Evolutionary conservation across 2,888 invertebrate species (phyloP).

Genomic region (Drepana falcataria): DNA sequence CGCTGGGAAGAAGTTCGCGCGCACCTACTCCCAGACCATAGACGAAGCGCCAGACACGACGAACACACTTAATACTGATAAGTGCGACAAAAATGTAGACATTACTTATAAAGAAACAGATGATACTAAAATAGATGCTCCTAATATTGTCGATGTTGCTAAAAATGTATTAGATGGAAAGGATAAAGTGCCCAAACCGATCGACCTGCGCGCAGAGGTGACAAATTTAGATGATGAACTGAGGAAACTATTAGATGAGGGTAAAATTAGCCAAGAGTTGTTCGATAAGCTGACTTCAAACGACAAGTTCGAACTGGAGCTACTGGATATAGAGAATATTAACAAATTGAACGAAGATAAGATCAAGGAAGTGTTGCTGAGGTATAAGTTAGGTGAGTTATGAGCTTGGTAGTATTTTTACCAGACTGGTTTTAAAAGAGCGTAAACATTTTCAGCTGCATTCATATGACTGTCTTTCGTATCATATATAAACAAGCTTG

Average conservation of each 20-base stretch:
- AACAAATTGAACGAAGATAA: constrained; percentile 58
- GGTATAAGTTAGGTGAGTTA: constrained; percentile 58
- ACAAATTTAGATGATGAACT: constrained; percentile 44
- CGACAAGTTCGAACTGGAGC: constrained; percentile 61
- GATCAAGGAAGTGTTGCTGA: constrained; percentile 52
- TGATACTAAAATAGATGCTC: constrained; percentile 17
- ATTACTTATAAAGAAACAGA: constrained; percentile 47
- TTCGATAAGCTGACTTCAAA: constrained; percentile 65
- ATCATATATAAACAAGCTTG: no score
- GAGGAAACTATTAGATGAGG: constrained; percentile 47
- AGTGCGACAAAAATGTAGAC: constrained; percentile 35
- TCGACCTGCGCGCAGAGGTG: constrained; percentile 25
- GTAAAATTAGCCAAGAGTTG: constrained; percentile 58
- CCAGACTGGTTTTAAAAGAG: no score
- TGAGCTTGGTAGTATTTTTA: no score
- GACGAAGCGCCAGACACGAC: constrained; percentile 18
- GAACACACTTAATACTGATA: constrained; percentile 15
- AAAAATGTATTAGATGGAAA: constrained; percentile 33
- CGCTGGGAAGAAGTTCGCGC: constrained; percentile 87
- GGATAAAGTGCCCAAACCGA: constrained; percentile 30
- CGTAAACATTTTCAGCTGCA: no score
- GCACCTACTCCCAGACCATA: constrained; percentile 71
- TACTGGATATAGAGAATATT: constrained; percentile 68
- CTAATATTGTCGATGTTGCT: constrained; percentile 32
- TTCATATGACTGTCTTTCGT: no score